Evolutionary conservation across 2,113 vertebrate genomes (phyloP), one percentile per base, ranked within the genome.

Genomic region (Cercopithecus mona): DNA sequence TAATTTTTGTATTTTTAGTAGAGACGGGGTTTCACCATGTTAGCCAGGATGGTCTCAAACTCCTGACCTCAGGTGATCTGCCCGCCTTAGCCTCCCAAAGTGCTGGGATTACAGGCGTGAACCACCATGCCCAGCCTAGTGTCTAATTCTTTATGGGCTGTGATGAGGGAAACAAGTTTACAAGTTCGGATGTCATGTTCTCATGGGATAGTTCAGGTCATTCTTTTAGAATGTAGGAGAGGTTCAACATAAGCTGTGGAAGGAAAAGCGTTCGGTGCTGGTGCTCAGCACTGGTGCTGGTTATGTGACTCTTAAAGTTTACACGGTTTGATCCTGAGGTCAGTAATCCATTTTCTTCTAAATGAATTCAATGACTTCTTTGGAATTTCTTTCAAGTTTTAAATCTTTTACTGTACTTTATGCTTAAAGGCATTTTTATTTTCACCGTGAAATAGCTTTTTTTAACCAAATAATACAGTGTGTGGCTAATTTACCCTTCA

Each of bases 271-370:
- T 50, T 59, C 64, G 27, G 17, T 22, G 35, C 40, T 30, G 73
- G 45, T 30, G 35, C 75, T 35, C 7, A 61, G 86, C 45, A 8
- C 61, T 25, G 1, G 59, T 86, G 88, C 40, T 23, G 52, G 76
- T 82, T 57, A 52, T n/a, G 0, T 59, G 87, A 90, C 92, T 72
- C 61, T 76, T 57, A 64, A 73, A 64, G 81, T 64, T 87, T 86
- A 72, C 17, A 43, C 3, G 52, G 6, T 40, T 88, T 66, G 72
- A 83, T 82, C 85, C 84, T 30, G 8, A 55, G 87, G 25, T 76
- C 48, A 64, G 32, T 52, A 90, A 84, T 97, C 27, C 73, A 22
- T 90, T 94, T 90, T 83, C 94, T 82, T 89, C 59, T 92, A 61
- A 90, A 83, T 83, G 94, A 88, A 50, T 45, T 76, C 2, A 52